These are phyloP conservation scores for Ianthella basta DNA, from an alignment of 37 sponge, comb jelly and placozoan species.

Conservation along the genomic window DNA sequence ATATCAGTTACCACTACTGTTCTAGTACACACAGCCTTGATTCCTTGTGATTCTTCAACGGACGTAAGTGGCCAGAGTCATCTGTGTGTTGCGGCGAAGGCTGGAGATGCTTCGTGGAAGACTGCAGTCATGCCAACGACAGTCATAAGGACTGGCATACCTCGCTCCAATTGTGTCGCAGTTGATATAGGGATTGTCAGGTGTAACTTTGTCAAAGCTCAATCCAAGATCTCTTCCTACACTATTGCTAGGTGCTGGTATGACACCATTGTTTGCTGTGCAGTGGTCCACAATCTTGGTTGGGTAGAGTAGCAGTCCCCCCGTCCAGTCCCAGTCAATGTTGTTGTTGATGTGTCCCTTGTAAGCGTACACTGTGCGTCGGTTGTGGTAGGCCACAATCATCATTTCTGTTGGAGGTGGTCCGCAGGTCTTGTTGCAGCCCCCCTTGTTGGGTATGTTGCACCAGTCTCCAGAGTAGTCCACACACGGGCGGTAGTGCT, in stretches of 20 bases:
- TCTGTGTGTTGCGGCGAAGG: not conserved
- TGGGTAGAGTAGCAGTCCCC: not conserved
- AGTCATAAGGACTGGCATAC: conserved; percentile 5
- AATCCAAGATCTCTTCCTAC: conserved; percentile 14
- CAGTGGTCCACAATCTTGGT: conserved; percentile 32
- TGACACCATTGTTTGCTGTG: not conserved
- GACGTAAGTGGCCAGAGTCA: conserved; percentile 36
- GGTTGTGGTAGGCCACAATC: conserved; percentile 42
- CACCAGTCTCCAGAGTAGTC: conserved; percentile 1
- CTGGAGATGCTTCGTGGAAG: conserved; percentile 24
- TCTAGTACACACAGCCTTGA: too few relatives aligned
- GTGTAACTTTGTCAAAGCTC: conserved; percentile 28
- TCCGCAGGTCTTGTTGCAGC: not conserved
- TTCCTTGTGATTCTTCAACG: not conserved
- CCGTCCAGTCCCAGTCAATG: conserved; percentile 37
- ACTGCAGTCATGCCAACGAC: conserved; percentile 40
- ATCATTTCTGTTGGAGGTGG: conserved; percentile 22
- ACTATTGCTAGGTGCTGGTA: conserved; percentile 36
- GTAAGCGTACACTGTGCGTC: conserved; percentile 24
- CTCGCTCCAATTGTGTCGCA: not conserved
- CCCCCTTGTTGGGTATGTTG: conserved; percentile 3
- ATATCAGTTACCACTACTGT: too few relatives aligned
- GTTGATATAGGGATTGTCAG: not conserved
- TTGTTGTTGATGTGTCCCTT: conserved; percentile 21
- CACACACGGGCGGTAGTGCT: conserved; percentile 9